phyloP scores from a whole-genome alignment of 2,113 vertebrate species.

The Climacteris rufus region DNA sequence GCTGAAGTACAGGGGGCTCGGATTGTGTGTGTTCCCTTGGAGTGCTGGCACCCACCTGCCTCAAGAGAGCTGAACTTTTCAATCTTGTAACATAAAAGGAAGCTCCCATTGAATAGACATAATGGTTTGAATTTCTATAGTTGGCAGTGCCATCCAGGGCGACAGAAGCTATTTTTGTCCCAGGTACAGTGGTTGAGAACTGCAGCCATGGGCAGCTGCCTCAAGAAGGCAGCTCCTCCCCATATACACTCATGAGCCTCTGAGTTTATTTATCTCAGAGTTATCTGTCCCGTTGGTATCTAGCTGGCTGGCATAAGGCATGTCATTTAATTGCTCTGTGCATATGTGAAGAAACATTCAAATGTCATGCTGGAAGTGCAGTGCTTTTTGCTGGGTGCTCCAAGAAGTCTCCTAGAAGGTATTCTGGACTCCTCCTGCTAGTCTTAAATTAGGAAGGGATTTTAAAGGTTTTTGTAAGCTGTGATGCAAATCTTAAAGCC shows the following conservation, averaged over 20 bases:
- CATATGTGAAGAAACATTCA: background rate
- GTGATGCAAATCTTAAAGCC: background rate
- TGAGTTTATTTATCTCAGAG: background rate
- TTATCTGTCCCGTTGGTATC: background rate
- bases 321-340: background rate
- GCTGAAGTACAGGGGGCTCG: background rate
- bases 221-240: background rate
- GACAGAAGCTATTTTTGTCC: background rate
- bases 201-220: background rate
- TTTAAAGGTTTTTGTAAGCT: background rate
- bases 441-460: background rate
- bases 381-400: background rate
- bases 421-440: background rate
- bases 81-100: background rate
- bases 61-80: background rate
- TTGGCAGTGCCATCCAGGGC: background rate
- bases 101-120: background rate
- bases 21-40: background rate
- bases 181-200: rapidly evolving
- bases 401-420: background rate
- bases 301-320: background rate
- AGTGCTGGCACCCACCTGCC: background rate
- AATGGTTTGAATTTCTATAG: background rate
- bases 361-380: background rate
- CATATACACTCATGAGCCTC: background rate